Evolutionary conservation across 2,797 vertebrate genomes (phyloP).

Genomic region (Cryptoprocta ferox): DNA sequence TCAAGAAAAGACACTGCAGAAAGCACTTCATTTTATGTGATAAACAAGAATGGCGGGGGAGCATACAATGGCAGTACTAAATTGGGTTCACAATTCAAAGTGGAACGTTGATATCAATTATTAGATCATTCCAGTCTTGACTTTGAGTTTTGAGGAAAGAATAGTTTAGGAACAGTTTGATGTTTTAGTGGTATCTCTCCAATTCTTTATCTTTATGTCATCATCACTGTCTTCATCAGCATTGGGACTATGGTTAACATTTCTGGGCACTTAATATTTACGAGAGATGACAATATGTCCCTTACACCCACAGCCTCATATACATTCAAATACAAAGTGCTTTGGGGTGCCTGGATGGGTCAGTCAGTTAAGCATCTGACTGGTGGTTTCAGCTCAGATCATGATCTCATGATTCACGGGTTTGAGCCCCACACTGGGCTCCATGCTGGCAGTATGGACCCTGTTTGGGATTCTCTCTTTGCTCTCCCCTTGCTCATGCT

Average conservation of each 20-base stretch:
- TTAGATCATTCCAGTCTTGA: not conserved
- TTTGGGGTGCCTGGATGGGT: too few species aligned
- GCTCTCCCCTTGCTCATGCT: too few species aligned
- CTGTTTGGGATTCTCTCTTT: too few species aligned
- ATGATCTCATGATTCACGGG: too few species aligned
- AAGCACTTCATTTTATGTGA: not conserved
- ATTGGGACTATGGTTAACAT: not conserved
- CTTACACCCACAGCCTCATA: not conserved
- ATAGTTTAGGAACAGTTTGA: not conserved
- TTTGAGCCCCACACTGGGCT: too few species aligned
- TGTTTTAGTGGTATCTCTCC: not conserved
- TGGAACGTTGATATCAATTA: not conserved
- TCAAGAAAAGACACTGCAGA: not conserved
- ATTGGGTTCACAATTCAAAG: not conserved
- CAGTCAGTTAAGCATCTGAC: too few species aligned
- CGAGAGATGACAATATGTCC: not conserved
- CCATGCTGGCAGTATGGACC: too few species aligned
- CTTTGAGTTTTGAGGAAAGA: not conserved
- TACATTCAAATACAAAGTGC: not conserved
- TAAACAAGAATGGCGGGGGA: not conserved
- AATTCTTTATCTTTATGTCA: not conserved
- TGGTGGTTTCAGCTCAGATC: too few species aligned
- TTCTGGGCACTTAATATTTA: not conserved
- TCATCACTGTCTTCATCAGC: not conserved
- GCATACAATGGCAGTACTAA: not conserved